Evolutionary conservation across 2,797 vertebrate genomes (phyloP).

Genomic region (Syndactyla subalaris): DNA sequence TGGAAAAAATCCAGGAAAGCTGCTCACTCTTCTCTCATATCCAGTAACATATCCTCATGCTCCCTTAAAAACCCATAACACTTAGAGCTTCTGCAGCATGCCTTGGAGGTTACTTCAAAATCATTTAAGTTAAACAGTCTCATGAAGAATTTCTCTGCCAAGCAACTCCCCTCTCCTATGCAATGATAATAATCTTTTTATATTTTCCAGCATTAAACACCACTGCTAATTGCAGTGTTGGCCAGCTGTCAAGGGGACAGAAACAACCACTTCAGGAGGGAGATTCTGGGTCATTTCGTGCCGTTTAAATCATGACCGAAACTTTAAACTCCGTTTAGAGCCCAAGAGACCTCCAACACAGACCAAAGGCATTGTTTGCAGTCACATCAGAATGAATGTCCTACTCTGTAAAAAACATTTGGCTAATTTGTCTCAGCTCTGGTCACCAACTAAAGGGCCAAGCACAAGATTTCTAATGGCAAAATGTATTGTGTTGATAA

Average conservation of each 20-base stretch:
- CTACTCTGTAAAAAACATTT: not conserved
- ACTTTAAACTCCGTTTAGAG: not conserved
- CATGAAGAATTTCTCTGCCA: not conserved
- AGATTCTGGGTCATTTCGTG: not conserved
- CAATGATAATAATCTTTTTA: not conserved
- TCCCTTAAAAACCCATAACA: not conserved
- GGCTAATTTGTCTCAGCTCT: not conserved
- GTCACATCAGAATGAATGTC: not conserved
- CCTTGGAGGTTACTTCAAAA: not conserved
- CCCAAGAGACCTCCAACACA: not conserved
- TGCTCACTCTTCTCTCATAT: not conserved
- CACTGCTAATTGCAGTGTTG: not conserved
- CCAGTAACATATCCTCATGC: not conserved
- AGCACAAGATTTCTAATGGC: not conserved
- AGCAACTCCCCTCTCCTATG: not conserved
- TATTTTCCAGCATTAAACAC: not conserved
- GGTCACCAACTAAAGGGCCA: not conserved
- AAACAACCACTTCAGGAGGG: not conserved
- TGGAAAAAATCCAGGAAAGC: slow-evolving; percentile 14
- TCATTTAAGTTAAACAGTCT: not conserved
- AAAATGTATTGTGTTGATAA: not conserved
- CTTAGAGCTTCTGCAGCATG: not conserved
- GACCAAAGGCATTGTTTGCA: not conserved
- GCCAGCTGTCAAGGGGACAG: not conserved
- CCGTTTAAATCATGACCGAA: not conserved